These are phyloP conservation scores for Scolopax bukidnonensis DNA, from an alignment of 2,797 vertebrate genomes.

Conservation along the genomic window DNA sequence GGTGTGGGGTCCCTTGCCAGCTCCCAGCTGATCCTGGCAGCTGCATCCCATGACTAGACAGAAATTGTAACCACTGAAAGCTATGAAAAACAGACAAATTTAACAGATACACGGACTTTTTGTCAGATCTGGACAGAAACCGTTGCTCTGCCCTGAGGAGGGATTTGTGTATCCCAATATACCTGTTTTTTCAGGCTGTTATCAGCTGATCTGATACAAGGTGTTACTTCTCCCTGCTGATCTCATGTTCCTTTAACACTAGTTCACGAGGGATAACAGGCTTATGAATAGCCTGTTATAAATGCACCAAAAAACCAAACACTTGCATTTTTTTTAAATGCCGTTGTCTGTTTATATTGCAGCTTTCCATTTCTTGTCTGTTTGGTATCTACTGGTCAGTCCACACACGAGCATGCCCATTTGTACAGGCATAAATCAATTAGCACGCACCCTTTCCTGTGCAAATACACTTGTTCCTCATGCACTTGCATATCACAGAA, in stretches of 20 bases:
- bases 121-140: not conserved
- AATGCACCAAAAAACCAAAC: not conserved
- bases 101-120: not conserved
- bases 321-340: not conserved
- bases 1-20: fast-evolving
- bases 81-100: not conserved
- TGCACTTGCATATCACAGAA: not conserved
- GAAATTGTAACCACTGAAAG: not conserved
- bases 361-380: not conserved
- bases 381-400: not conserved
- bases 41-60: not conserved
- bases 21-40: not conserved
- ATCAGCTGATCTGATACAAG: not conserved
- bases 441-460: not conserved
- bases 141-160: not conserved
- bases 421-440: not conserved
- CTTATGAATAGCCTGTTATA: not conserved
- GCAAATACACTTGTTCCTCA: not conserved
- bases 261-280: not conserved
- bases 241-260: not conserved
- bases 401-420: not conserved
- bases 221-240: not conserved
- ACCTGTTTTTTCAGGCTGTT: not conserved
- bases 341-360: not conserved
- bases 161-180: not conserved